phyloP scores from a whole-genome alignment of 2,797 vertebrate species.

The Taeniopygia guttata region DNA sequence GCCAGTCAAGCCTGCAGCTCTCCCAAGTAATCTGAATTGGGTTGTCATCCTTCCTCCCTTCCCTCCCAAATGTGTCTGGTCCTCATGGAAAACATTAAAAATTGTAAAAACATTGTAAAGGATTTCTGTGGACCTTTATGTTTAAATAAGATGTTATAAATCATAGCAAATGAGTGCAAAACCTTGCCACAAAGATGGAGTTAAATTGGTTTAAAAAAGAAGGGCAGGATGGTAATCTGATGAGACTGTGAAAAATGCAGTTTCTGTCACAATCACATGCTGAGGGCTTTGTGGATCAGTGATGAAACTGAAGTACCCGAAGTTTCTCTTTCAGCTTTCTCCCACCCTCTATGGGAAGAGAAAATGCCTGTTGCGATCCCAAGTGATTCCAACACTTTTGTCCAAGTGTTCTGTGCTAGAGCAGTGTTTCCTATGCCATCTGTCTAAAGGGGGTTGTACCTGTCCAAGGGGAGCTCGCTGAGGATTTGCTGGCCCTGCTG shows the following conservation, averaged over 20 bases:
- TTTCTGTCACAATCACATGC: background rate
- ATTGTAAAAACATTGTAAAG: background rate
- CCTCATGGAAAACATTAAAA: conserved; percentile 33
- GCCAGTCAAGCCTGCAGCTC: background rate
- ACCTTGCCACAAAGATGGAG: background rate
- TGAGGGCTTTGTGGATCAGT: background rate
- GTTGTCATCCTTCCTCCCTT: background rate
- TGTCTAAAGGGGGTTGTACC: background rate
- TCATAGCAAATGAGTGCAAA: background rate
- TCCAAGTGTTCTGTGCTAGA: background rate
- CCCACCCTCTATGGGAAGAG: background rate
- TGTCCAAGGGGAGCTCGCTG: background rate
- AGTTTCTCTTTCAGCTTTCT: background rate
- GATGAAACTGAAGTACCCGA: background rate
- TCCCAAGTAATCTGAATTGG: background rate
- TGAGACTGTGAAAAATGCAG: background rate
- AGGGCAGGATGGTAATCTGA: background rate
- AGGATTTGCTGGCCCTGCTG: background rate
- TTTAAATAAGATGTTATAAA: background rate
- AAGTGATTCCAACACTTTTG: background rate
- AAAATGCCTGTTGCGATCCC: background rate
- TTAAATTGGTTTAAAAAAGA: background rate
- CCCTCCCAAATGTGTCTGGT: background rate
- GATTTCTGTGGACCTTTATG: background rate
- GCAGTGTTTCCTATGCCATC: background rate